These are phyloP conservation scores for Neosilurus hyrtlii DNA, from an alignment of 2,797 vertebrate genomes.

Conservation along the genomic window DNA sequence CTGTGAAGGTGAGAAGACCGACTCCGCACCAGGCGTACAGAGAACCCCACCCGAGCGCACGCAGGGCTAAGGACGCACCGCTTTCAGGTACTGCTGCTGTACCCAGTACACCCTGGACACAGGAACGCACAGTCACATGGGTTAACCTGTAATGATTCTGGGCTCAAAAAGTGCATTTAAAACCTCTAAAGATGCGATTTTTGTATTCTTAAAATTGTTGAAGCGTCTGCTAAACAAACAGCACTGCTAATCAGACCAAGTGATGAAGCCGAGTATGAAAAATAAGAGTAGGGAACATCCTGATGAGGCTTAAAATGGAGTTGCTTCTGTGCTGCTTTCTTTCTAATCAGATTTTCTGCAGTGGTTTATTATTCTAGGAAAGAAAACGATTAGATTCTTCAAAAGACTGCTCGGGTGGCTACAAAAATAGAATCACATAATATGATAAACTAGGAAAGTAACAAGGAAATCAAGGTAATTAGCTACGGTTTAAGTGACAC, in stretches of 20 bases:
- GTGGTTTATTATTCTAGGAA: background rate
- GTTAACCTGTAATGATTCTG: background rate
- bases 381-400: background rate
- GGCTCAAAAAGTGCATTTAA: background rate
- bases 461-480: background rate
- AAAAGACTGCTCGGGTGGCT: background rate
- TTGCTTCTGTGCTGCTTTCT: background rate
- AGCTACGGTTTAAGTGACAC: background rate
- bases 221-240: background rate
- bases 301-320: background rate
- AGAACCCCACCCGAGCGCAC: constrained; percentile 90
- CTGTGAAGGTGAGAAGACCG: constrained; percentile 78
- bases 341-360: background rate
- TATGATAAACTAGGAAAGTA: background rate
- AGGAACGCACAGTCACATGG: background rate
- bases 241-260: background rate
- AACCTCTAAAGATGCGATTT: background rate
- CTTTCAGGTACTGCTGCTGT: constrained; percentile 79
- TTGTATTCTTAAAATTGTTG: background rate
- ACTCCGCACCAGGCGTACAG: constrained; percentile 88
- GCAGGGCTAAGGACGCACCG: constrained; percentile 82
- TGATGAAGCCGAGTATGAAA: too few species aligned
- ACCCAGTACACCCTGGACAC: constrained; percentile 74
- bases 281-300: background rate
- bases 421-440: background rate